Conservation (phyloP, 2,113 vertebrate species). For the Mandrillus leucophaeus region DNA sequence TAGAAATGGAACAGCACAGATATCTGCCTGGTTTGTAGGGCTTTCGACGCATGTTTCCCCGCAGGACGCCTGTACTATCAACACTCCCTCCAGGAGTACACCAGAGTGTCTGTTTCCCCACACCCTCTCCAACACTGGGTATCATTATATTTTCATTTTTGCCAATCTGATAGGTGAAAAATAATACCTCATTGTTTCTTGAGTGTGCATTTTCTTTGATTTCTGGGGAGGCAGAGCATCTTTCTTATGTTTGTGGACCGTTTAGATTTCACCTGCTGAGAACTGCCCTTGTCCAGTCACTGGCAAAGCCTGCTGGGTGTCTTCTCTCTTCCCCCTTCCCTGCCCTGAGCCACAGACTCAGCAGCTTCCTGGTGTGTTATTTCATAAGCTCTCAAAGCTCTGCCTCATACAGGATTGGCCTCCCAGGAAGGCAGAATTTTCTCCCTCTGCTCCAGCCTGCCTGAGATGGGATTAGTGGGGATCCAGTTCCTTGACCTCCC, state of each 20-base stretch:
- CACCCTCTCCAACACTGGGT: background rate
- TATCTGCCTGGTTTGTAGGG: accelerated
- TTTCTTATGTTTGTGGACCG: conserved; percentile 4
- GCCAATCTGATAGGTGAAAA: conserved; percentile 24
- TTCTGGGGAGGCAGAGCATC: conserved; percentile 41
- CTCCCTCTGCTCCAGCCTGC: background rate
- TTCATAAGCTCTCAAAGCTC: background rate
- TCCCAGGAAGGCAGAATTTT: background rate
- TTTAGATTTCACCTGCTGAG: conserved; percentile 41
- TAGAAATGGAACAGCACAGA: background rate
- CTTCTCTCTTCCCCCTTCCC: background rate
- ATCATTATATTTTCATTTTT: background rate
- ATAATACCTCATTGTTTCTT: conserved; percentile 4
- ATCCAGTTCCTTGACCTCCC: background rate
- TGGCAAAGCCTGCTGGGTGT: background rate
- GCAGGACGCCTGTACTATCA: accelerated
- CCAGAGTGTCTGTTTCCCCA: accelerated
- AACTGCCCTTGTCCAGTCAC: conserved; percentile 21
- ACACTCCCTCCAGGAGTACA: background rate
- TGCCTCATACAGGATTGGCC: background rate
- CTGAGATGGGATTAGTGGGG: background rate
- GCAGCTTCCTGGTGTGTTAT: background rate
- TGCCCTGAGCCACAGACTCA: background rate
- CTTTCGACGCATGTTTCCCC: accelerated
- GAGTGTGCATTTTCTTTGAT: conserved; percentile 9